Evolutionary conservation across 2,797 vertebrate species (phyloP).

Genomic region (Helostoma temminkii): DNA sequence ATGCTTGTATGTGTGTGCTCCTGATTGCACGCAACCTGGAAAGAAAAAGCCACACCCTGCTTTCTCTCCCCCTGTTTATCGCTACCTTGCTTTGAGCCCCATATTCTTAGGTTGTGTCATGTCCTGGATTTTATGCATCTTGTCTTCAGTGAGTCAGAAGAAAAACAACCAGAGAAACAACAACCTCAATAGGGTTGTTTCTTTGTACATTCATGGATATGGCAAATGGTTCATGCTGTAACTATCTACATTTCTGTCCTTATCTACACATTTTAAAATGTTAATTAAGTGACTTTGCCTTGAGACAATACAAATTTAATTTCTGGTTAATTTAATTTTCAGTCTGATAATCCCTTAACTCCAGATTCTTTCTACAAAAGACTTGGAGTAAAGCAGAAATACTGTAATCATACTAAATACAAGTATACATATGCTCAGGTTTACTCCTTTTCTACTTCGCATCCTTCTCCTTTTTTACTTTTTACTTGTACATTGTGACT

Average conservation of each 20-base stretch:
- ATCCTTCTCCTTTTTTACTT: background rate
- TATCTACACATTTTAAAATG: background rate
- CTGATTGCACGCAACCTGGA: conserved; percentile 12
- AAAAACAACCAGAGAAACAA: conserved; percentile 28
- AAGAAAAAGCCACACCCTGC: background rate
- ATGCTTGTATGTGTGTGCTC: conserved; percentile 17
- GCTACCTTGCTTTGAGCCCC: background rate
- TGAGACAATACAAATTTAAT: conserved; percentile 6
- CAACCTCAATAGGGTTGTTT: conserved; percentile 15
- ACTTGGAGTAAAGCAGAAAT: background rate
- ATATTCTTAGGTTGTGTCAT: conserved; percentile 3
- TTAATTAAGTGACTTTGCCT: conserved; percentile 11
- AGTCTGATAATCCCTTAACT: conserved; percentile 2
- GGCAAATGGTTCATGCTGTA: conserved; percentile 17
- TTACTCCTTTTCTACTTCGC: no score
- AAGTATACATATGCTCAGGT: background rate
- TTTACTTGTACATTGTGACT: background rate
- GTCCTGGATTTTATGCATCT: conserved; percentile 1
- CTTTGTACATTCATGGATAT: background rate
- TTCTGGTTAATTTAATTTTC: no score
- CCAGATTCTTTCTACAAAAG: background rate
- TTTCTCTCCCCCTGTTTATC: conserved; percentile 5
- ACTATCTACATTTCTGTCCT: background rate
- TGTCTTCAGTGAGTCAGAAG: conserved; percentile 32
- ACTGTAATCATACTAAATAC: background rate